Evolutionary conservation across 2,888 invertebrate genomes (phyloP).

Genomic region (Tetranychus piercei): DNA sequence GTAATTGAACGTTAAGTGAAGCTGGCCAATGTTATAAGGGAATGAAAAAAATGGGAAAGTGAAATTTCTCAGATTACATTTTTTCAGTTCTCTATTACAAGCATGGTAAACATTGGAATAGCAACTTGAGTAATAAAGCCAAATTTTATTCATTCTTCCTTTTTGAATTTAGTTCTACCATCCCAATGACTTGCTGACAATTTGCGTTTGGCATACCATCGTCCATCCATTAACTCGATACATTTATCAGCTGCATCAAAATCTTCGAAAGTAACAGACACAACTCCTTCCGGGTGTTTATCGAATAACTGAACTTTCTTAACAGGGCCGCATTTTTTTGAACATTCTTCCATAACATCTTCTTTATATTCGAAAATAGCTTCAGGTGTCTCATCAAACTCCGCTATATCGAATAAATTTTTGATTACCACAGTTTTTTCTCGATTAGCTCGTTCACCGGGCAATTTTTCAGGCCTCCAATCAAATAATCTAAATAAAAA

Average conservation of each 20-base stretch:
- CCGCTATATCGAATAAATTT: conserved; percentile 70
- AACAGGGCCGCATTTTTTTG: conserved; percentile 66
- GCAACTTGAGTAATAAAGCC: too few relatives aligned
- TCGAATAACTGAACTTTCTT: conserved; percentile 78
- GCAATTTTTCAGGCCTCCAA: conserved; percentile 82
- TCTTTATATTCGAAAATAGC: conserved; percentile 75
- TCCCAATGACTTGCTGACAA: conserved; percentile 80
- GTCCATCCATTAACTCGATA: conserved; percentile 61
- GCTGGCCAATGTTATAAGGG: too few relatives aligned
- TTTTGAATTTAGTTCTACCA: conserved; percentile 76
- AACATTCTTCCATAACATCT: conserved; percentile 68
- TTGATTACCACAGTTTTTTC: conserved; percentile 80
- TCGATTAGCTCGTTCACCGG: conserved; percentile 64
- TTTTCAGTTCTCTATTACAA: too few relatives aligned
- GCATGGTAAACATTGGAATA: too few relatives aligned
- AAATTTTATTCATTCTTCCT: conserved; percentile 44
- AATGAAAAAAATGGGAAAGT: too few relatives aligned
- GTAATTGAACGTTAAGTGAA: too few relatives aligned
- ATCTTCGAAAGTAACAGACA: conserved; percentile 69
- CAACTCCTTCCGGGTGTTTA: conserved; percentile 81
- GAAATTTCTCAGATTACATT: too few relatives aligned
- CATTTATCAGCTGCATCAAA: conserved; percentile 81
- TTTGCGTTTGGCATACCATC: conserved; percentile 71
- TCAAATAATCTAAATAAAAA: conserved; percentile 52
- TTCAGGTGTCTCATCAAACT: conserved; percentile 73